phyloP scores from a whole-genome alignment of 92 coral and sea anemone genomes.

The Heteractis magnifica region DNA sequence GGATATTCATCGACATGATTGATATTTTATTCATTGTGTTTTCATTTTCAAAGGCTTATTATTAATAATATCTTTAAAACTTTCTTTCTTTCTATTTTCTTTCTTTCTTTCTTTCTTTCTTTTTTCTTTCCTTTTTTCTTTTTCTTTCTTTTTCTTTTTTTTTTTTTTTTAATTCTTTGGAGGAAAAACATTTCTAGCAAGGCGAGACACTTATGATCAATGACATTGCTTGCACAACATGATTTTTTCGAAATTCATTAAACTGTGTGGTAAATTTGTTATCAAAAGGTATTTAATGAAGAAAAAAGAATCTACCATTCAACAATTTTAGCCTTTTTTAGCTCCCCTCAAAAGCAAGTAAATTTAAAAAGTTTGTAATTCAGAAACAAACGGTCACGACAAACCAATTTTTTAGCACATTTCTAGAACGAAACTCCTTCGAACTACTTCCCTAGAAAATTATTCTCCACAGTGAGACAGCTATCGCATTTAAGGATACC shows the following conservation, averaged over 20 bases:
- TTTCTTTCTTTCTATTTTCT: too few relatives aligned
- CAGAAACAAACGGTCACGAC: neutral
- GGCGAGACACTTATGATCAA: too few relatives aligned
- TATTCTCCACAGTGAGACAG: neutral
- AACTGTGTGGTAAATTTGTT: neutral
- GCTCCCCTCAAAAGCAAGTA: neutral
- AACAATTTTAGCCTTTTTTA: neutral
- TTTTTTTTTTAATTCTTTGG: too few relatives aligned
- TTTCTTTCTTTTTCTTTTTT: neutral
- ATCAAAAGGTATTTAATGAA: neutral
- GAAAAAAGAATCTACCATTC: neutral
- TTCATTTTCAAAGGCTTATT: too few relatives aligned
- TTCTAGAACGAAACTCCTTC: neutral
- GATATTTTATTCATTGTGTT: neutral
- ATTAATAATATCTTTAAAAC: too few relatives aligned
- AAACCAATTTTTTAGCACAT: neutral
- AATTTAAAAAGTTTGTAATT: neutral
- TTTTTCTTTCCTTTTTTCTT: neutral
- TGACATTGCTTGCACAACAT: neutral
- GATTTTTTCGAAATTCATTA: neutral
- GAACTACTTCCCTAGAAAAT: neutral
- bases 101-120: too few relatives aligned
- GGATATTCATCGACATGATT: too few relatives aligned
- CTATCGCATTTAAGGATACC: neutral
- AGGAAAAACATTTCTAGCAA: too few relatives aligned